Conservation (phyloP, 2,888 invertebrate genomes). For the Tinea trinotella region DNA sequence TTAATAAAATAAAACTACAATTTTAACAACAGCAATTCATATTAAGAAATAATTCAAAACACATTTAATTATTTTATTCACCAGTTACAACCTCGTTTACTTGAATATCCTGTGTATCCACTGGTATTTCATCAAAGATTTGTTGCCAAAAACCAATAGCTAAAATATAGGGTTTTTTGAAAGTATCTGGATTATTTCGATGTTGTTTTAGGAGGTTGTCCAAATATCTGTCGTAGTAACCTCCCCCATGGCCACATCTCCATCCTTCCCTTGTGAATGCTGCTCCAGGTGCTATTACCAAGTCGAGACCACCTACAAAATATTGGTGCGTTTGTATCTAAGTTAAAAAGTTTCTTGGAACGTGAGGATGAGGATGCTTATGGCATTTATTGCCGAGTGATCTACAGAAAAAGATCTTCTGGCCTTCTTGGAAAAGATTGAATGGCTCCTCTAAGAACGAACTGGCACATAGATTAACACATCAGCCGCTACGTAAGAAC, state of each 20-base stretch:
- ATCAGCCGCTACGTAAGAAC: no score
- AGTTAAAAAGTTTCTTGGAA: no score
- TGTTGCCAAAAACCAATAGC: slow-evolving; percentile 84
- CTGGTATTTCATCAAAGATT: slow-evolving; percentile 78
- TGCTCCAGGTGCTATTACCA: slow-evolving; percentile 87
- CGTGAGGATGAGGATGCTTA: no score
- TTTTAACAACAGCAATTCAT: no score
- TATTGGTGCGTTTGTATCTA: no score
- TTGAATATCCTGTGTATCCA: slow-evolving; percentile 74
- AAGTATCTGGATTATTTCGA: slow-evolving; percentile 29
- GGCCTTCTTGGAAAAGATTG: no score
- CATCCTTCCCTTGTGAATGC: slow-evolving; percentile 78
- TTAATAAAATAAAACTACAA: no score
- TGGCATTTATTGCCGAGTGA: no score
- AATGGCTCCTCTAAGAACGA: no score
- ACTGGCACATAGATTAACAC: no score
- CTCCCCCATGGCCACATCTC: slow-evolving; percentile 86
- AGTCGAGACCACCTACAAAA: slow-evolving; percentile 81
- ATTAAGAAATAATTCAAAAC: no score
- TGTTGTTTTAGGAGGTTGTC: slow-evolving; percentile 25
- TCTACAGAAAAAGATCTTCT: no score
- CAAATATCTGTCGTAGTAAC: slow-evolving; percentile 88
- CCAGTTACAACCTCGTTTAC: slow-evolving; percentile 75
- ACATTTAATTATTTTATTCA: slow-evolving; percentile 18
- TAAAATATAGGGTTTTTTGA: slow-evolving; percentile 53